These are phyloP conservation scores for Apamea monoglypha DNA, from an alignment of 2,888 invertebrate species.

Conservation along the genomic window DNA sequence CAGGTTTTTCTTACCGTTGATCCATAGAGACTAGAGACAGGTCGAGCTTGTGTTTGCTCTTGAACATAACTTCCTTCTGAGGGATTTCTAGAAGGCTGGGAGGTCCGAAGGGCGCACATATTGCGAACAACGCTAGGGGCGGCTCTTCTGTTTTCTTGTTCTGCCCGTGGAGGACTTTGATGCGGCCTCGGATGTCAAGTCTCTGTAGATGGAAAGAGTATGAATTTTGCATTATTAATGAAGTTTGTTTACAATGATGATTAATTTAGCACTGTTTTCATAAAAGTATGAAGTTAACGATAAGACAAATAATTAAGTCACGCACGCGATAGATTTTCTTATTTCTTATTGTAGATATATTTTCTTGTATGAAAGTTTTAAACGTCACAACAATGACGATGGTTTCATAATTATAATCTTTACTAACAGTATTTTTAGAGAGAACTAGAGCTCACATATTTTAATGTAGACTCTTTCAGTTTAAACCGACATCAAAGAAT, in stretches of 20 bases:
- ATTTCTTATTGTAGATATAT: neutral
- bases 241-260: neutral
- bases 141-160: constrained; percentile 98
- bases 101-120: constrained; percentile 99
- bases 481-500: neutral
- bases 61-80: constrained; percentile 99
- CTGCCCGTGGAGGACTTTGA: constrained; percentile 98
- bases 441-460: too few relatives aligned
- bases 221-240: neutral
- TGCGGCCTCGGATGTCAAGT: constrained; percentile 98
- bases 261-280: neutral
- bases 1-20: constrained; percentile 92
- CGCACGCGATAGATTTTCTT: neutral
- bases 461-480: neutral
- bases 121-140: constrained; percentile 98
- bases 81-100: constrained; percentile 99
- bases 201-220: constrained; percentile 91
- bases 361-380: neutral
- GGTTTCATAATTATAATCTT: neutral
- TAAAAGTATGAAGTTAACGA: constrained; percentile 14
- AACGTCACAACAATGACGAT: neutral
- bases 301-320: neutral
- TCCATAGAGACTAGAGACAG: constrained; percentile 99
- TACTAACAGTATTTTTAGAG: neutral
- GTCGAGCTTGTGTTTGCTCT: constrained; percentile 99